phyloP scores from a whole-genome alignment of 2,113 vertebrate species.

The Phasianus colchicus region DNA sequence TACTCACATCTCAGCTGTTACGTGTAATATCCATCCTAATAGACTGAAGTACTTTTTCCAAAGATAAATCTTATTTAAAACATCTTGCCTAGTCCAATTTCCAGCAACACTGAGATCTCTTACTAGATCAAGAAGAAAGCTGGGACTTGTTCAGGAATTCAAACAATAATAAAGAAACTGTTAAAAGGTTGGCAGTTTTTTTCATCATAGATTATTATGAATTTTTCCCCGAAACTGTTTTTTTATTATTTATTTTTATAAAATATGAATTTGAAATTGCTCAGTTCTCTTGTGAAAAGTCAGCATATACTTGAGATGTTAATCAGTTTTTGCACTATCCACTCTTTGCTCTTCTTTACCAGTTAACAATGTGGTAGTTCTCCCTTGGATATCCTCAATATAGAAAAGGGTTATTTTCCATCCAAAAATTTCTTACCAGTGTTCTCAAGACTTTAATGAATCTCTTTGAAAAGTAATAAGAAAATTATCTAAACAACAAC shows the following conservation, averaged over 20 bases:
- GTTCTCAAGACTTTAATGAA: background rate
- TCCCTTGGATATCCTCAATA: background rate
- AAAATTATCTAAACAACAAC: background rate
- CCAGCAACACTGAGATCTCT: background rate
- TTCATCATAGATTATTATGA: background rate
- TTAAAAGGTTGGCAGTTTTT: background rate
- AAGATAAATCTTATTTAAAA: background rate
- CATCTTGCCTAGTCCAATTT: background rate
- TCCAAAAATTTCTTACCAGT: background rate
- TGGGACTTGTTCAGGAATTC: background rate
- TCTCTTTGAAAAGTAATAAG: background rate
- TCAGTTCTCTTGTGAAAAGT: background rate
- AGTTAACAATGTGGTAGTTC: background rate
- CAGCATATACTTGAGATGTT: background rate
- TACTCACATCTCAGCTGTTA: background rate
- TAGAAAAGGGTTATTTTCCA: background rate
- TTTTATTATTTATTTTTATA: background rate
- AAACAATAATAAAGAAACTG: background rate
- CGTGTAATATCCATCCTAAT: background rate
- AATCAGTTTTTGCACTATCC: background rate
- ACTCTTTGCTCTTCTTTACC: background rate
- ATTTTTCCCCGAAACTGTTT: background rate
- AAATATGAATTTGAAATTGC: background rate
- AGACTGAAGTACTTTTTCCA: background rate
- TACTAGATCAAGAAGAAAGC: background rate